phyloP scores from a whole-genome alignment of 2,797 vertebrate species.

The Mus caroli region DNA sequence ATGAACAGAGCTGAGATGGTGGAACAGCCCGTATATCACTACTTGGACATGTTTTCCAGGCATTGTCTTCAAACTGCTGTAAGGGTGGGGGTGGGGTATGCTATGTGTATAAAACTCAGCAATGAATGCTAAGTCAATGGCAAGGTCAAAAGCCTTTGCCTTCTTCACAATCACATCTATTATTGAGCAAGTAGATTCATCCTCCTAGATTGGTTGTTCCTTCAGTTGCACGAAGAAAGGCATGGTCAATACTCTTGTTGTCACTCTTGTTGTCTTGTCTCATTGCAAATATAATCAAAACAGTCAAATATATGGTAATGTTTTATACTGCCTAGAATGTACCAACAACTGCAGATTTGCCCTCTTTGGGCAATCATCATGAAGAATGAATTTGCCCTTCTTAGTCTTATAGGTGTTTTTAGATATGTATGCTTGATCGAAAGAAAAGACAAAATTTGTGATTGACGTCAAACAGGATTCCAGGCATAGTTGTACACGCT shows the following conservation, averaged over 20 bases:
- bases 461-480: conserved; percentile 4
- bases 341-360: background rate
- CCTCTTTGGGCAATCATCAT: background rate
- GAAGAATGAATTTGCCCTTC: background rate
- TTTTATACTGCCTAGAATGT: background rate
- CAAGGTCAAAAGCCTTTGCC: background rate
- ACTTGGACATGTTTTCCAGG: background rate
- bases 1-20: background rate
- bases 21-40: background rate
- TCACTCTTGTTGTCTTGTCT: background rate
- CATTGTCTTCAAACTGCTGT: background rate
- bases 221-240: background rate
- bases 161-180: background rate
- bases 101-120: background rate
- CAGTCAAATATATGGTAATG: background rate
- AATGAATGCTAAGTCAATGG: background rate
- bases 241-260: background rate
- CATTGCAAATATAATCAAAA: conserved; percentile 3
- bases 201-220: background rate
- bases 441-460: background rate
- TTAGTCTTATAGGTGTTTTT: background rate
- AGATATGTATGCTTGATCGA: background rate
- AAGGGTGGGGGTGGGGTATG: accelerated
- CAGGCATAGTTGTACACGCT: background rate
- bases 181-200: background rate